These are phyloP conservation scores for Meriones psammophilus DNA, from an alignment of 2,797 vertebrate species.

Conservation along the genomic window DNA sequence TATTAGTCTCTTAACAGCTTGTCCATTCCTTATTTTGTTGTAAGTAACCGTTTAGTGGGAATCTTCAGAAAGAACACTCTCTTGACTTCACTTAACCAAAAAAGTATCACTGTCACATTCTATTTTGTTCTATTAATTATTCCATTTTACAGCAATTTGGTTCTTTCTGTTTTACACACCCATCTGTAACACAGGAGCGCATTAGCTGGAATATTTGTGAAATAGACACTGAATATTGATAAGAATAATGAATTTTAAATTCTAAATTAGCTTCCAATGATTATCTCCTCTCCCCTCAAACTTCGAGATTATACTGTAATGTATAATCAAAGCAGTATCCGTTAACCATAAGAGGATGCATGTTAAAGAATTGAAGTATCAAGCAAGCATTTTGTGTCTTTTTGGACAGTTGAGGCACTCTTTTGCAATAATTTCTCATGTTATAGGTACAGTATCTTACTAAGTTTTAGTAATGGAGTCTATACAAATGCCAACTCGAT, in stretches of 20 bases:
- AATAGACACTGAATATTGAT: background rate
- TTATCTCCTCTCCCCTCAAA: slow-evolving; percentile 9
- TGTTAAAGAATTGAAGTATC: background rate
- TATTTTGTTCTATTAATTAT: background rate
- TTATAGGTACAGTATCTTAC: background rate
- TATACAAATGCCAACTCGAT: background rate
- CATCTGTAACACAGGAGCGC: background rate
- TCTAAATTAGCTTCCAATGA: background rate
- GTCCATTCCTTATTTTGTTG: background rate
- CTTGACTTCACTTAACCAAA: background rate
- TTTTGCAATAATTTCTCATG: background rate
- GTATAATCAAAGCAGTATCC: background rate
- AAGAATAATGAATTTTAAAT: background rate
- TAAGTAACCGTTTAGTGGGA: background rate
- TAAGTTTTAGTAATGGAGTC: background rate
- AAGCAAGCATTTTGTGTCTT: background rate
- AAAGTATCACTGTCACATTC: background rate
- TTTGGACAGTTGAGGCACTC: background rate
- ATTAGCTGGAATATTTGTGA: background rate
- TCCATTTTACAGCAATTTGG: background rate
- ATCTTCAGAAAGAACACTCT: background rate
- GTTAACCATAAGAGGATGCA: background rate
- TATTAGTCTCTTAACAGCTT: background rate
- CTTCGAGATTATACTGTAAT: background rate
- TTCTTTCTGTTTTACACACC: background rate